A percentile compares a stretch with the other conserved stretches of the same genome.
Evolutionary conservation across 2,113 vertebrate species (phyloP).

Genomic region (Tupaia chinensis): DNA sequence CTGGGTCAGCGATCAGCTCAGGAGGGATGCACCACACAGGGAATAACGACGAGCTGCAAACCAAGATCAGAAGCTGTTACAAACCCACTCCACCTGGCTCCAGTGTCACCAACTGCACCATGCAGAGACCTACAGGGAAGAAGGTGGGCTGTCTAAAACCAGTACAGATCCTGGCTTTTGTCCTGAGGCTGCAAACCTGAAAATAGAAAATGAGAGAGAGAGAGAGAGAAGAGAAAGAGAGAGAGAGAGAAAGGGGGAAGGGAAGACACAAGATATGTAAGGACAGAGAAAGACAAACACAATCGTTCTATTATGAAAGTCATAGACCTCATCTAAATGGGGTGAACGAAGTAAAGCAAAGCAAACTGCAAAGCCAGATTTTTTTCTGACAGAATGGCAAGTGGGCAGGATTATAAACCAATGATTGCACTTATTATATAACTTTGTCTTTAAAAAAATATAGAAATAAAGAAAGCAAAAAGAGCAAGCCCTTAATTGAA

Average conservation of each 20-base stretch:
- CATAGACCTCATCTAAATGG: conserved; percentile 59
- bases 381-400: not conserved
- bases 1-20: conserved; percentile 91
- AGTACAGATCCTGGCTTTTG: conserved; percentile 98
- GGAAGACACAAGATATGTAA: conserved; percentile 84
- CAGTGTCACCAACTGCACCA: conserved; percentile 84
- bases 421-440: not conserved
- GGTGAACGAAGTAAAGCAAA: conserved; percentile 15
- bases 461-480: conserved; percentile 23
- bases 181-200: conserved; percentile 98
- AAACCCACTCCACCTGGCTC: conserved; percentile 89
- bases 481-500: not conserved
- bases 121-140: conserved; percentile 89
- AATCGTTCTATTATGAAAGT: conserved; percentile 64
- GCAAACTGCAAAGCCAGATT: conserved; percentile 12
- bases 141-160: conserved; percentile 93
- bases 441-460: not conserved
- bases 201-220: conserved; percentile 84
- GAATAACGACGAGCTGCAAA: conserved; percentile 96
- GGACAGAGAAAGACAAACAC: conserved; percentile 81
- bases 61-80: conserved; percentile 97
- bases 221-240: conserved; percentile 58
- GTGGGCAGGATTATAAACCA: not conserved
- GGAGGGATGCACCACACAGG: conserved; percentile 93
- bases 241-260: conserved; percentile 80